A percentile compares a stretch with the other conserved stretches of the same genome.
Evolutionary conservation across 2,113 vertebrate genomes (phyloP).

Genomic region (Anolis carolinensis): DNA sequence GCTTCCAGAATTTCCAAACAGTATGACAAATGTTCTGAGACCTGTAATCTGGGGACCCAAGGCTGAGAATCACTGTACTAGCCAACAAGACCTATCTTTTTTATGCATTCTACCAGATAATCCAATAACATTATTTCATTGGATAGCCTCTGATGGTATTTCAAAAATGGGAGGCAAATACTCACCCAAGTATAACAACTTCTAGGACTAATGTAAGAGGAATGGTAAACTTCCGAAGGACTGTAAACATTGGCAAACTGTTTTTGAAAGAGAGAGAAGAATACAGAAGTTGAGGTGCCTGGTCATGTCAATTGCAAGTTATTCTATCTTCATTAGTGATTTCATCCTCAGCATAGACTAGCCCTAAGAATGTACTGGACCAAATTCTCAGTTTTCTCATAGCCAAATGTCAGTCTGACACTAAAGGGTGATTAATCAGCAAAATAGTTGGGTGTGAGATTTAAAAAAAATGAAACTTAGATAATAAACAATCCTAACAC

Average conservation of each 20-base stretch:
- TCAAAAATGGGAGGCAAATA: constrained; percentile 33
- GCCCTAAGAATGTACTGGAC: constrained; percentile 20
- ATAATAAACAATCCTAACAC: background rate
- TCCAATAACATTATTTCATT: background rate
- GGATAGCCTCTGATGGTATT: constrained; percentile 32
- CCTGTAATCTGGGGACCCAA: background rate
- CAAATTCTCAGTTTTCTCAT: background rate
- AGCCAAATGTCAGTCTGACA: constrained; percentile 47
- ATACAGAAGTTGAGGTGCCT: background rate
- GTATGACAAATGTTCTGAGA: background rate
- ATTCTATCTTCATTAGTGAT: constrained; percentile 40
- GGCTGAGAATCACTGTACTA: background rate
- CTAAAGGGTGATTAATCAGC: constrained; percentile 25
- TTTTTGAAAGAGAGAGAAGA: constrained; percentile 43
- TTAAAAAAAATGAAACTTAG: background rate
- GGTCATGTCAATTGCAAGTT: constrained; percentile 32
- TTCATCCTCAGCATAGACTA: constrained; percentile 7
- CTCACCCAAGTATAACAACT: constrained; percentile 85
- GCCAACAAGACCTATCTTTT: background rate
- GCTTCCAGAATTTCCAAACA: background rate
- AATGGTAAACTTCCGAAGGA: constrained; percentile 93
- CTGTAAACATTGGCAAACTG: constrained; percentile 96
- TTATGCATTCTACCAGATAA: background rate
- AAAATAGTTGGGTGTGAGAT: background rate
- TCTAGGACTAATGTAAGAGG: constrained; percentile 91